Evolutionary conservation across 2,113 vertebrate genomes (phyloP).

Genomic region (Fregata magnificens): DNA sequence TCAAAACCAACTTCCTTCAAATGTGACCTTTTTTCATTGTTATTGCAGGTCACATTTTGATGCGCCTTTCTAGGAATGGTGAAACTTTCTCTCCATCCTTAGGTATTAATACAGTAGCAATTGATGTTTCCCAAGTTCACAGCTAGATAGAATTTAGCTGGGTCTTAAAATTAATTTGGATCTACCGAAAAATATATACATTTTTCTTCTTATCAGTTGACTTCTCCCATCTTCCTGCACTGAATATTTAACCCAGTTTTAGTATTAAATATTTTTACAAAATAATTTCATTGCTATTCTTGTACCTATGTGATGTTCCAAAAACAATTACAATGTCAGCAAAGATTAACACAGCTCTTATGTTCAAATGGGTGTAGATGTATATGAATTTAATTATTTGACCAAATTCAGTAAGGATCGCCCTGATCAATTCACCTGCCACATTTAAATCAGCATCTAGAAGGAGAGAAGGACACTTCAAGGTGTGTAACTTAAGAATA

Average conservation of each 20-base stretch:
- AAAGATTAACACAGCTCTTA: not conserved
- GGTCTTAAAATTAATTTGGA: not conserved
- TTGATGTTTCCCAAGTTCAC: not conserved
- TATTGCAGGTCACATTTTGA: not conserved
- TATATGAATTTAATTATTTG: not conserved
- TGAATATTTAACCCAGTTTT: not conserved
- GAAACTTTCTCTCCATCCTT: not conserved
- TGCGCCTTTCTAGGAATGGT: not conserved
- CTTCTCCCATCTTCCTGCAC: not conserved
- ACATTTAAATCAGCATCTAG: not conserved
- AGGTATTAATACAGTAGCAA: rapidly evolving
- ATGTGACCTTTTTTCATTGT: not conserved
- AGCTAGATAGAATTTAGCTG: not conserved
- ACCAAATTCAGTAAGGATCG: not conserved
- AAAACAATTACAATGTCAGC: not conserved
- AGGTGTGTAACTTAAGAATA: not conserved
- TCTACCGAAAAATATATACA: not conserved
- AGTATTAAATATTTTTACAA: not conserved
- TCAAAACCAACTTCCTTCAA: not conserved
- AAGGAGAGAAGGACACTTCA: not conserved
- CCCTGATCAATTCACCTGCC: not conserved
- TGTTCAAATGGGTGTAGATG: not conserved
- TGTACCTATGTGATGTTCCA: not conserved
- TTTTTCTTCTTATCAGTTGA: not conserved
- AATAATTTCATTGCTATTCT: not conserved